phyloP scores from a whole-genome alignment of 1,140 invertebrate genomes.

The Steinernema khuongi region DNA sequence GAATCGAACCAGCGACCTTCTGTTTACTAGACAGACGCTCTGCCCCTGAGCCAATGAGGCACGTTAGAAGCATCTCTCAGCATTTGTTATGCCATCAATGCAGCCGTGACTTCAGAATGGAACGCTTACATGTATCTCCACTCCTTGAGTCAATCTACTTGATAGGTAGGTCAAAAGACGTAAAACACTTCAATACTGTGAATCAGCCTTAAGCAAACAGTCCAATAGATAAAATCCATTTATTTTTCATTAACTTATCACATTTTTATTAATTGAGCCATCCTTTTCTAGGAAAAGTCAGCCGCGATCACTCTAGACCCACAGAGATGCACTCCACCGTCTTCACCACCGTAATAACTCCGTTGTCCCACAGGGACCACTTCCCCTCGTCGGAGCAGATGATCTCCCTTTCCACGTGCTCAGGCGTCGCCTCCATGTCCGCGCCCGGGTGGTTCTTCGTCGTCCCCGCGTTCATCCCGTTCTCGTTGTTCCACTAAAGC shows the following conservation, averaged over 20 bases:
- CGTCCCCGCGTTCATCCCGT: background rate
- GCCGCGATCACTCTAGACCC: background rate
- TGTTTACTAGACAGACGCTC: constrained; percentile 40
- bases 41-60: constrained; percentile 35
- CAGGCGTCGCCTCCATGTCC: background rate
- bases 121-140: too few relatives aligned
- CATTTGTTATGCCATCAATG: too few relatives aligned
- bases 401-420: background rate
- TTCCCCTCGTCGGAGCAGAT: background rate
- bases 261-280: too few relatives aligned
- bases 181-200: too few relatives aligned
- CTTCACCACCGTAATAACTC: background rate
- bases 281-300: background rate
- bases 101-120: too few relatives aligned
- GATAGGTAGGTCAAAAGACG: too few relatives aligned
- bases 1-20: constrained; percentile 40
- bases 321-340: background rate
- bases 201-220: too few relatives aligned
- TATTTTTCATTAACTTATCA: too few relatives aligned
- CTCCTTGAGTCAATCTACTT: too few relatives aligned
- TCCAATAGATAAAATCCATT: too few relatives aligned
- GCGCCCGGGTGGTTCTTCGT: background rate
- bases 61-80: too few relatives aligned
- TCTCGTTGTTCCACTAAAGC: background rate
- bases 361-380: background rate